These are phyloP conservation scores for Cephonodes hylas DNA, from an alignment of 2,888 invertebrate genomes.

Conservation along the genomic window DNA sequence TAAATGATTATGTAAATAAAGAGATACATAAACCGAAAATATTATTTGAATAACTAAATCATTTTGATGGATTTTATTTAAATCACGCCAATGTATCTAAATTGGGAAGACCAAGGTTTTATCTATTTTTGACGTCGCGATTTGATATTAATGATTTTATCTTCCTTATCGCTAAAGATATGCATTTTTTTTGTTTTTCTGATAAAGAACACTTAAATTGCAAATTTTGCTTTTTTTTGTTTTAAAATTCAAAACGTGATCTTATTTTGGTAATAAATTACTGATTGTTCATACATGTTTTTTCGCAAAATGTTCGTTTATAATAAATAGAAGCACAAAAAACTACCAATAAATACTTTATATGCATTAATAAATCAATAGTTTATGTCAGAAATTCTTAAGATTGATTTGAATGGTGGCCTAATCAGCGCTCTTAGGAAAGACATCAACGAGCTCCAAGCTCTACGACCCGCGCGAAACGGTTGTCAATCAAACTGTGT, in stretches of 20 bases:
- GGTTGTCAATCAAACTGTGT: slow-evolving; percentile 10
- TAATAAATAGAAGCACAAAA: too few species aligned
- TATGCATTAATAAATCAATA: neutral
- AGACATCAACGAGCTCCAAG: slow-evolving; percentile 38
- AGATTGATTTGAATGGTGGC: slow-evolving; percentile 3
- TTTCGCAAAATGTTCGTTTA: slow-evolving; percentile 25
- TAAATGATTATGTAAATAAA: neutral
- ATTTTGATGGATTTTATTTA: neutral
- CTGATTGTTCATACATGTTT: slow-evolving; percentile 27
- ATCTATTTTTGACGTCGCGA: neutral
- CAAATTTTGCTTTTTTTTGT: too few species aligned
- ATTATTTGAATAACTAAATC: neutral
- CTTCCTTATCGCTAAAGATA: neutral
- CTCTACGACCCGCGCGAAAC: neutral
- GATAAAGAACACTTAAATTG: too few species aligned
- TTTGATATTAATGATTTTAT: neutral
- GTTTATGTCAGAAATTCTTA: neutral
- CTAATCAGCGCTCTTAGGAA: slow-evolving; percentile 29
- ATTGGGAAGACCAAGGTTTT: neutral
- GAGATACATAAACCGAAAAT: neutral
- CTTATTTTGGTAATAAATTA: neutral
- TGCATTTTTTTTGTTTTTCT: neutral
- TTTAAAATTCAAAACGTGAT: too few species aligned
- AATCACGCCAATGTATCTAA: neutral
- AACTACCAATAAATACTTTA: slow-evolving; percentile 8